These are phyloP conservation scores for Sicus ferrugineus DNA, from an alignment of 2,888 invertebrate genomes.

Conservation along the genomic window DNA sequence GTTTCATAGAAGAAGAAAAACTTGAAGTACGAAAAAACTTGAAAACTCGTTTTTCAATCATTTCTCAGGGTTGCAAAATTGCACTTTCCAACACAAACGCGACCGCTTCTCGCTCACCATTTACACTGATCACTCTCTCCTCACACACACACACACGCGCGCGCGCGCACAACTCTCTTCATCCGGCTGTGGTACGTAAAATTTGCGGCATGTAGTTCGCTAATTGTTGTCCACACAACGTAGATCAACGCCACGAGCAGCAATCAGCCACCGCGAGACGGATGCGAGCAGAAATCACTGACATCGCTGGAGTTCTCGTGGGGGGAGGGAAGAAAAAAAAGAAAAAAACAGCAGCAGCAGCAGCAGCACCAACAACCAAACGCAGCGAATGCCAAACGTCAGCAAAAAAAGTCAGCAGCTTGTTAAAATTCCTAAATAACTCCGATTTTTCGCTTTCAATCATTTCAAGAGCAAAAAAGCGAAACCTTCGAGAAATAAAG, in stretches of 20 bases:
- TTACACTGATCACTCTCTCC: not conserved
- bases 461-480: slow-evolving; percentile 35
- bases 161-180: not conserved
- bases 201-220: slow-evolving; percentile 33
- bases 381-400: slow-evolving; percentile 47
- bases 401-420: slow-evolving; percentile 54
- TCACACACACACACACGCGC: not conserved
- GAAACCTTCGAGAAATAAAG: slow-evolving; percentile 19
- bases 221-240: slow-evolving; percentile 34
- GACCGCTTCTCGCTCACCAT: not conserved
- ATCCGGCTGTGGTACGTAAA: slow-evolving; percentile 10
- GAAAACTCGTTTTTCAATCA: too few relatives aligned
- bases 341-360: slow-evolving; percentile 3
- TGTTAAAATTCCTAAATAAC: slow-evolving; percentile 56
- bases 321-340: not conserved
- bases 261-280: not conserved
- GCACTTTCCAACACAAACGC: not conserved
- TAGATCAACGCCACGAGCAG: slow-evolving; percentile 17
- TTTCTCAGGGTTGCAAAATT: too few relatives aligned
- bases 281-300: not conserved
- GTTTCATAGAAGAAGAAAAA: too few relatives aligned
- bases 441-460: slow-evolving; percentile 45
- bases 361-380: slow-evolving; percentile 4
- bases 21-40: too few relatives aligned
- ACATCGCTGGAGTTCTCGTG: too few relatives aligned